Conservation (phyloP, 2,888 invertebrate genomes). For the Scaptomyza tumidula region DNA sequence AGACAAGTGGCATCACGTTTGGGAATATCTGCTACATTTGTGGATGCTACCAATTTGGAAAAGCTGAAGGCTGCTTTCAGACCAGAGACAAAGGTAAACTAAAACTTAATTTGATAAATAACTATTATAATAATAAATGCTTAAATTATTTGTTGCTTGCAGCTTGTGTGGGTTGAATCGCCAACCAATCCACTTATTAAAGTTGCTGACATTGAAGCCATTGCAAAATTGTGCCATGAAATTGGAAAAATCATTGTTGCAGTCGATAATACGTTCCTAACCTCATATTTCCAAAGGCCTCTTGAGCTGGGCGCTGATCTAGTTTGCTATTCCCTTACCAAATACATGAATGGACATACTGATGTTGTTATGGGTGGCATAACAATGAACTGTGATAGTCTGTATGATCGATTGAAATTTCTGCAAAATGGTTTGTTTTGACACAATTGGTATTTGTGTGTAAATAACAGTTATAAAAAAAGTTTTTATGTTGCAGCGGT, state of each 20-base stretch:
- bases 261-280: conserved; percentile 97
- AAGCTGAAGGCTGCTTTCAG: conserved; percentile 89
- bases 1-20: conserved; percentile 88
- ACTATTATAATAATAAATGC: not conserved
- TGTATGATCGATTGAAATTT: conserved; percentile 91
- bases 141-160: not conserved
- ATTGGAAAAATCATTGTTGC: conserved; percentile 87
- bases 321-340: conserved; percentile 95
- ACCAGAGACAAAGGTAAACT: conserved; percentile 92
- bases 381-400: conserved; percentile 89
- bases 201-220: conserved; percentile 92
- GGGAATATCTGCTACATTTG: conserved; percentile 91
- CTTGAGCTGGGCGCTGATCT: conserved; percentile 96
- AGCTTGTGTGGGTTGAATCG: conserved; percentile 96
- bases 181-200: conserved; percentile 98
- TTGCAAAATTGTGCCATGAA: conserved; percentile 87
- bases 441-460: conserved; percentile 49
- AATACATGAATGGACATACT: conserved; percentile 99
- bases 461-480: not conserved
- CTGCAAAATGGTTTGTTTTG: conserved; percentile 92
- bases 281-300: conserved; percentile 95
- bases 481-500: conserved; percentile 60
- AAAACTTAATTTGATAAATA: not conserved
- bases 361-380: conserved; percentile 98
- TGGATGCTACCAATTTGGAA: conserved; percentile 89